Percentiles rank a stretch among this genome's conserved stretches.
Evolutionary conservation across 2,113 vertebrate species (phyloP).

Genomic region (Nyctereutes procyonoides): DNA sequence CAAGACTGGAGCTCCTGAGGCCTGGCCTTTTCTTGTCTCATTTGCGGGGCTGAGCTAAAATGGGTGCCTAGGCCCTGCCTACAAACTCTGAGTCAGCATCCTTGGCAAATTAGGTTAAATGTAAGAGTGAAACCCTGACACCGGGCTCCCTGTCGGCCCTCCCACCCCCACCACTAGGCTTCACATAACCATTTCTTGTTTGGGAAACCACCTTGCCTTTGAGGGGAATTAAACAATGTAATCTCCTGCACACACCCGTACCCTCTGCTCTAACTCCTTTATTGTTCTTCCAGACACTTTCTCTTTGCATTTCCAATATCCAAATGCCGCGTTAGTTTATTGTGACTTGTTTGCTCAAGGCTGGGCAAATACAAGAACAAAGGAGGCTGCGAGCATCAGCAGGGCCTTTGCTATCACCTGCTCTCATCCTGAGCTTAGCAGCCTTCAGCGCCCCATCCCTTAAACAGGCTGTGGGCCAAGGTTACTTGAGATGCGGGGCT

Average conservation of each 20-base stretch:
- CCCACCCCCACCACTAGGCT: neutral
- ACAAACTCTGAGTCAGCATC: neutral
- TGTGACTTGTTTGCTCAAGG: conserved; percentile 49
- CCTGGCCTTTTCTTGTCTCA: neutral
- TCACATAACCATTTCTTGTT: neutral
- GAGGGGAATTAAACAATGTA: neutral
- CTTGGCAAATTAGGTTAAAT: neutral
- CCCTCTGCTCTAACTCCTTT: neutral
- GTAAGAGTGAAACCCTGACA: neutral
- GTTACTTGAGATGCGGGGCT: neutral
- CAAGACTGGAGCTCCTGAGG: neutral
- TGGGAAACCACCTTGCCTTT: neutral
- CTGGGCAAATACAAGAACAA: conserved; percentile 43
- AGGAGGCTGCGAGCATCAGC: neutral
- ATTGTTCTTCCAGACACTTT: conserved; percentile 15
- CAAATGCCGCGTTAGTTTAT: neutral
- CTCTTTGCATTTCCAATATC: conserved; percentile 61
- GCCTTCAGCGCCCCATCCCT: neutral
- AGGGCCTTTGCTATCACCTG: neutral
- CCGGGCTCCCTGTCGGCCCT: no score
- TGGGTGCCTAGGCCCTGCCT: neutral
- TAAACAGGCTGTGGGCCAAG: neutral
- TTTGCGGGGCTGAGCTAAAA: neutral
- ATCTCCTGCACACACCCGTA: neutral
- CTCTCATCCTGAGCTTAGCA: neutral